Base-by-base conservation (phyloP, 1,140 invertebrate genomes). In the Drosophila watanabei region DNA sequence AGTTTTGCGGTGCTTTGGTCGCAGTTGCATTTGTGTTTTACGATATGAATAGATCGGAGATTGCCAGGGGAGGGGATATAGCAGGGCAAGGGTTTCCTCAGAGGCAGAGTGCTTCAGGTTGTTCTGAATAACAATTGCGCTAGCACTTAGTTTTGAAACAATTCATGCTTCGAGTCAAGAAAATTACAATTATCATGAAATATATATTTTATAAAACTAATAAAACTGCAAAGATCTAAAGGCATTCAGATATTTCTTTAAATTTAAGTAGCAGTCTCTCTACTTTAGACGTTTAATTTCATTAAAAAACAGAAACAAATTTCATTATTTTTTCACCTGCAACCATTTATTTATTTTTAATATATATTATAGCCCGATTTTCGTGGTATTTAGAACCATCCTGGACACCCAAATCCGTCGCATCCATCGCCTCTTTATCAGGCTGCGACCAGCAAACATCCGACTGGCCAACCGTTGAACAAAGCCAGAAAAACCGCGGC, bases 1-100 rank as follows among this genome's bases (percentile, higher is more conserved):
- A 89, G 82, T 82, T 83, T 72, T 82, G 82, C 54, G 86, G 75
- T 58, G 82, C 82, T 82, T 79, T 89, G 79, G 89, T 79, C 71
- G 69, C 73, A 79, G 75, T 82, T 85, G 68, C 75, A 79, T 70
- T 78, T 78, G 57, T 69, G 58, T 78, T 85, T 73, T 71, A 56
- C 83, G 61, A 71, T 81, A 81, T 85, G 85, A 89, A 88, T 84
- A 79, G 58, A 81, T 84, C 77, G 64, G 65, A 71, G 70, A 73
- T 73, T 73, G 81, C 35, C 51, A 48, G 71, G 37, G 54, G 54
- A 6, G 16, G 54, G 20, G 16, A 11, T 0, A 11, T 33, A 60
- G 69, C 54, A 11, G 28, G 64, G 51, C 46, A 16, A 41, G 65
- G 51, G 16, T 61, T 43, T 43, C 28, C 28, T 24, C 48, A n/a